phyloP scores from a whole-genome alignment of 2,113 vertebrate genomes.

The Coracopsis vasa region DNA sequence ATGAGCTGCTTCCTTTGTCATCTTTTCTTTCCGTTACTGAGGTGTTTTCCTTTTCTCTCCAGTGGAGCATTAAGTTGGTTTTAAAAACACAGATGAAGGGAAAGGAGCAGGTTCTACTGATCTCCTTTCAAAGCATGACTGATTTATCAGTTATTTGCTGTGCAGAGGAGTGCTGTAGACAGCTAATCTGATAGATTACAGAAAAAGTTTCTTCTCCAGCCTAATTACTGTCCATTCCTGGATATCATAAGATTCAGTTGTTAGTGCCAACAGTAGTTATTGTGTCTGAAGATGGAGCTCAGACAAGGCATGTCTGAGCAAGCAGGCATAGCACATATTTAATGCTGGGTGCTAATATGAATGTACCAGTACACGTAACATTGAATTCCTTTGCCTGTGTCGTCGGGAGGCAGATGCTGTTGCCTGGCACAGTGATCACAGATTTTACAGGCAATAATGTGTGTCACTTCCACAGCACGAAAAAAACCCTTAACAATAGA shows the following conservation, averaged over 20 bases:
- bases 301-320: not conserved
- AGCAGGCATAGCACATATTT: not conserved
- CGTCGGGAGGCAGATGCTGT: not conserved
- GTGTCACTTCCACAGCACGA: not conserved
- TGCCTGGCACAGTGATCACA: not conserved
- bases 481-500: not conserved
- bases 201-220: not conserved
- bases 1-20: not conserved
- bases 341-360: not conserved
- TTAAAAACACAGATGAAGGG: not conserved
- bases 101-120: not conserved
- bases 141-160: not conserved
- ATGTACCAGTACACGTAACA: not conserved
- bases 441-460: not conserved
- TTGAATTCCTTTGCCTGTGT: not conserved
- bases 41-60: not conserved
- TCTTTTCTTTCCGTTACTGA: not conserved
- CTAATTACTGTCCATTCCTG: not conserved
- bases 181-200: not conserved
- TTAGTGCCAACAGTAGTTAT: not conserved
- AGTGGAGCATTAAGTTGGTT: not conserved
- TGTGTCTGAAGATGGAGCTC: not conserved
- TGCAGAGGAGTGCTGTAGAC: not conserved
- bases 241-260: not conserved
- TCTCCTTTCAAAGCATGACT: not conserved